Conservation (phyloP, 2,113 vertebrate genomes). For the Crypturellus undulatus region DNA sequence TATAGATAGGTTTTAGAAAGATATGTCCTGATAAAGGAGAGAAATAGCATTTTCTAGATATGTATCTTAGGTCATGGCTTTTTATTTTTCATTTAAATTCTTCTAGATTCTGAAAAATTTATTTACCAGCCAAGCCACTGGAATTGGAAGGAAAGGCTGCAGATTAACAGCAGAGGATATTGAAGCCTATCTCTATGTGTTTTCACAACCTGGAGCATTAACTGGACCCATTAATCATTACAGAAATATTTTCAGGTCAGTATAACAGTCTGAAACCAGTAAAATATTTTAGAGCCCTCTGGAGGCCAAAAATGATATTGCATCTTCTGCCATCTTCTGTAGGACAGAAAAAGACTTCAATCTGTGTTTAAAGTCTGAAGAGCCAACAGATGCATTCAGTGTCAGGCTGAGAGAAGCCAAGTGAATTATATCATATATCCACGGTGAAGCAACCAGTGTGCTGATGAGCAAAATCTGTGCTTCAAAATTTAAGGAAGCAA, state of each 20-base stretch:
- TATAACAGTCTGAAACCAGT: background rate
- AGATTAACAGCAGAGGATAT: slow-evolving; percentile 91
- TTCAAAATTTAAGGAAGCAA: background rate
- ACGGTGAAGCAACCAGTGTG: background rate
- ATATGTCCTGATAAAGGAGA: background rate
- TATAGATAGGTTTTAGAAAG: background rate
- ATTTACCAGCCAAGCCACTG: slow-evolving; percentile 92
- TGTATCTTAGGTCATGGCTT: background rate
- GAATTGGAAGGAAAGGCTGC: slow-evolving; percentile 89
- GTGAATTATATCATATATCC: background rate
- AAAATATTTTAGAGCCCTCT: background rate
- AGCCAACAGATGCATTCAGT: background rate
- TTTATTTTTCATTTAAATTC: slow-evolving; percentile 17
- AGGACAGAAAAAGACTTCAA: background rate
- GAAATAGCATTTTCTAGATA: background rate
- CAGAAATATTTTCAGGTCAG: slow-evolving; percentile 94
- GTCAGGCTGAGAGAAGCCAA: background rate
- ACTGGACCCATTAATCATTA: slow-evolving; percentile 96
- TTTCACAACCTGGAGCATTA: slow-evolving; percentile 95
- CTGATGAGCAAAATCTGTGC: background rate
- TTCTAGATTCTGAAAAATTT: slow-evolving; percentile 89
- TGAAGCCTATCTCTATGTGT: slow-evolving; percentile 93
- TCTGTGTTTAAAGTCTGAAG: background rate
- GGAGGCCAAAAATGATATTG: background rate
- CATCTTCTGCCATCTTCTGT: background rate